A percentile compares a stretch with the other conserved stretches of the same genome.
Conservation (phyloP, 37 sponge, comb jelly and placozoan genomes). For the Eunapius fragilis region DNA sequence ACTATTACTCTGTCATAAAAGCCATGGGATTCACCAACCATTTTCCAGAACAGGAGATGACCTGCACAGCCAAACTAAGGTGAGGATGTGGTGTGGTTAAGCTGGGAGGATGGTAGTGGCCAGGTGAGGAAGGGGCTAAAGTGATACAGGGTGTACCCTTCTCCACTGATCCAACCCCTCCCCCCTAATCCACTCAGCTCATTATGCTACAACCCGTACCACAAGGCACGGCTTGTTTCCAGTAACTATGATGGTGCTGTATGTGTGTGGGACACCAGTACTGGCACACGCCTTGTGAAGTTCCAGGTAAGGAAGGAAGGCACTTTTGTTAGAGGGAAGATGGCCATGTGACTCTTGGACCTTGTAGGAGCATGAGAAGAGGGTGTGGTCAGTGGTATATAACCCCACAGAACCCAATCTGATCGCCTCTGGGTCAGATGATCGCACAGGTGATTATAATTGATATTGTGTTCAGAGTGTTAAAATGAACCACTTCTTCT, state of each 20-base stretch:
- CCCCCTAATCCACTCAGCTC: too few relatives aligned
- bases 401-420: constrained; percentile 67
- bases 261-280: constrained; percentile 64
- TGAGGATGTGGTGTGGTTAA: constrained; percentile 20
- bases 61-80: constrained; percentile 80
- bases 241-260: constrained; percentile 84
- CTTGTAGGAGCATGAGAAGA: constrained; percentile 73
- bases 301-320: constrained; percentile 48
- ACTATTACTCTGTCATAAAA: constrained; percentile 42
- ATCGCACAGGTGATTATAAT: constrained; percentile 58
- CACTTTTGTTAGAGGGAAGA: too few relatives aligned
- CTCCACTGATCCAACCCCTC: neutral
- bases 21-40: constrained; percentile 51
- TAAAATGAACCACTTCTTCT: too few relatives aligned
- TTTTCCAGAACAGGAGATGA: constrained; percentile 69
- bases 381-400: constrained; percentile 82
- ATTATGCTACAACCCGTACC: constrained; percentile 58
- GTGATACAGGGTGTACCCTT: too few relatives aligned
- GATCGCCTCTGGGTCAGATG: constrained; percentile 84
- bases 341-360: too few relatives aligned
- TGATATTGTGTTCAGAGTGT: neutral
- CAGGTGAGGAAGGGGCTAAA: too few relatives aligned
- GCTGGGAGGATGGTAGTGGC: too few relatives aligned
- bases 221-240: constrained; percentile 42
- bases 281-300: constrained; percentile 15